Percentiles rank a stretch among this genome's conserved stretches.
Conservation (phyloP, 2,113 vertebrate genomes). For the Ploceus nigricollis region DNA sequence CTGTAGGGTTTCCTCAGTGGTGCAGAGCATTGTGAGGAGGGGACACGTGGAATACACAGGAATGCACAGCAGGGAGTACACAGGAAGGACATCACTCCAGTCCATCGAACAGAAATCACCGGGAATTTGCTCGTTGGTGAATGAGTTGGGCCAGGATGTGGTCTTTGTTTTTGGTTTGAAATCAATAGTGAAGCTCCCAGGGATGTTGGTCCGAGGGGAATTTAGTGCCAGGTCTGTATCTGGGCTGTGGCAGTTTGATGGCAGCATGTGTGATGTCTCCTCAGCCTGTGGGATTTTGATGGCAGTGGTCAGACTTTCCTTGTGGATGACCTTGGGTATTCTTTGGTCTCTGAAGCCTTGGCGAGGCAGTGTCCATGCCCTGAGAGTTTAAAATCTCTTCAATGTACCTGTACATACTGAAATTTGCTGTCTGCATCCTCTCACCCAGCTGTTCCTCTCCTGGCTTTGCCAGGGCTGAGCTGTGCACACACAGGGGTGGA, state of each 20-base stretch:
- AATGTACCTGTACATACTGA: fast-evolving
- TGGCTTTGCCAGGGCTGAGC: background rate
- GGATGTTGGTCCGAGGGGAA: background rate
- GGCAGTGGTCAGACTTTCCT: background rate
- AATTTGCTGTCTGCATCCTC: background rate
- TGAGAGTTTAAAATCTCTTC: background rate
- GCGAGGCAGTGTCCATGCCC: fast-evolving
- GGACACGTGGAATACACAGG: fast-evolving
- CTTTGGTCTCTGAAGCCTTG: background rate
- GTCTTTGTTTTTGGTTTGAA: background rate
- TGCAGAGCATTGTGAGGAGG: background rate
- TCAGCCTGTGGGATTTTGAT: background rate
- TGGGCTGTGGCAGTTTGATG: background rate
- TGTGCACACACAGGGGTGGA: fast-evolving
- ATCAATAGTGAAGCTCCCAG: background rate
- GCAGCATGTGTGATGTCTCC: fast-evolving
- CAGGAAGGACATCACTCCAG: background rate
- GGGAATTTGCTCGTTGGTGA: fast-evolving
- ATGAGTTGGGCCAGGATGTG: background rate
- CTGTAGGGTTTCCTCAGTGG: fast-evolving
- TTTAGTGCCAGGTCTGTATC: background rate
- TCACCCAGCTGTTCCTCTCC: background rate
- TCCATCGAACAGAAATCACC: fast-evolving
- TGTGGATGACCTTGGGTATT: background rate
- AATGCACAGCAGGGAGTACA: background rate